Conservation (phyloP, 1,140 invertebrate species). For the Agrypnia vestita region DNA sequence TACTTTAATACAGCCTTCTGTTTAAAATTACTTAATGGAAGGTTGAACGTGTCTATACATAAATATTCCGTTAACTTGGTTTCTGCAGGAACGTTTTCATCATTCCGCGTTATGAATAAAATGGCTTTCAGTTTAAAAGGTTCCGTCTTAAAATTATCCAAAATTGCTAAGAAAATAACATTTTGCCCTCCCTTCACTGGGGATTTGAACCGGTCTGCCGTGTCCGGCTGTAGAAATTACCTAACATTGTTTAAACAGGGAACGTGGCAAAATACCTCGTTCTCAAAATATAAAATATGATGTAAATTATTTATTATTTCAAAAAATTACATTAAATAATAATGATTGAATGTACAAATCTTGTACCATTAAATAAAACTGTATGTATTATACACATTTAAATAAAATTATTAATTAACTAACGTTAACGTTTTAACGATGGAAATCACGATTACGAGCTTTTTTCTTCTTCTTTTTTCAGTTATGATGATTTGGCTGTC, state of each 20-base stretch:
- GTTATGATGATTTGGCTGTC: no score
- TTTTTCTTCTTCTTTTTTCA: no score
- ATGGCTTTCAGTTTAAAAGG: constrained; percentile 38
- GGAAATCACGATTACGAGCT: no score
- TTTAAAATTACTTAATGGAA: constrained; percentile 15
- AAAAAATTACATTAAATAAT: no score
- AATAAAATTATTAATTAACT: no score
- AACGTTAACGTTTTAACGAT: no score
- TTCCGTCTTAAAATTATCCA: constrained; percentile 31
- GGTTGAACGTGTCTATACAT: constrained; percentile 19
- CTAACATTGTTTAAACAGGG: no score
- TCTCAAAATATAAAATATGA: background rate
- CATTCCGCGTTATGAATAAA: constrained; percentile 13
- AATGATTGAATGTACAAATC: no score
- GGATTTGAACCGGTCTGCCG: background rate
- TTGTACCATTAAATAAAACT: no score
- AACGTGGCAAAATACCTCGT: background rate
- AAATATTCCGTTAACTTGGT: constrained; percentile 10
- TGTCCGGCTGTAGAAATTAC: background rate
- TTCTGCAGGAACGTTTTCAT: constrained; percentile 23
- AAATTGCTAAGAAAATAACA: constrained; percentile 31
- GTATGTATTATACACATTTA: no score
- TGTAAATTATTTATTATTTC: no score
- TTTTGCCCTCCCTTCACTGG: background rate
- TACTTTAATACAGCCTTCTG: no score